Percentiles rank a stretch among this genome's conserved stretches.
Conservation (phyloP, 2,797 vertebrate genomes). For the Xenops minutus region DNA sequence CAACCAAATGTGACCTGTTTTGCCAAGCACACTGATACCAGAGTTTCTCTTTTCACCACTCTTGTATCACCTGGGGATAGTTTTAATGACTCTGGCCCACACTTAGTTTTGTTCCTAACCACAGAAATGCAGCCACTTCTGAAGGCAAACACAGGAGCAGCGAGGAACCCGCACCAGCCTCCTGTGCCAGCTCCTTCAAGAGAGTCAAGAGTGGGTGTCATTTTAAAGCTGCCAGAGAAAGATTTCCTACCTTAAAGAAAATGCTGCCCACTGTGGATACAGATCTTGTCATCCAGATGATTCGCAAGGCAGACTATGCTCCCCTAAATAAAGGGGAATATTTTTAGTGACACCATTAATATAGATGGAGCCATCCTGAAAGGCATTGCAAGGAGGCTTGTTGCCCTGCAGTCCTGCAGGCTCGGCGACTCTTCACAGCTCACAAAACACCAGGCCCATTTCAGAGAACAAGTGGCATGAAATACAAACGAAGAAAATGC, state of each 20-base stretch:
- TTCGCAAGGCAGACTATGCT: not conserved
- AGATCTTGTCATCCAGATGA: not conserved
- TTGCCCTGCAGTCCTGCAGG: slow-evolving; percentile 3
- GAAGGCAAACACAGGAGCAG: not conserved
- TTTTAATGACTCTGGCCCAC: not conserved
- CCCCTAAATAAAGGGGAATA: not conserved
- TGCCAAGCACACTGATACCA: accelerated
- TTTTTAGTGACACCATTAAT: not conserved
- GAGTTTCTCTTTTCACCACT: not conserved
- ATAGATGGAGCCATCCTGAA: slow-evolving; percentile 22
- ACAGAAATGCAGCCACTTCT: not conserved
- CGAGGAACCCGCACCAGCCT: not conserved
- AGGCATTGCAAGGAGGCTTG: slow-evolving; percentile 31
- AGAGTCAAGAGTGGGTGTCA: not conserved
- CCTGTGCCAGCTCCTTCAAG: not conserved
- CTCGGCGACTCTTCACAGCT: slow-evolving; percentile 6
- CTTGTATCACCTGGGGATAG: not conserved
- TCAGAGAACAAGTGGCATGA: not conserved
- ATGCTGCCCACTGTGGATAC: not conserved
- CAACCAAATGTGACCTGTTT: not conserved
- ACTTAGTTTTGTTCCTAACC: not conserved
- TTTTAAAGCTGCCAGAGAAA: not conserved
- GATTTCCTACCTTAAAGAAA: not conserved
- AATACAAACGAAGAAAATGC: not conserved
- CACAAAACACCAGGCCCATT: slow-evolving; percentile 34